Base-by-base conservation (phyloP, 2,113 vertebrate genomes). In the Budorcas taxicolor region DNA sequence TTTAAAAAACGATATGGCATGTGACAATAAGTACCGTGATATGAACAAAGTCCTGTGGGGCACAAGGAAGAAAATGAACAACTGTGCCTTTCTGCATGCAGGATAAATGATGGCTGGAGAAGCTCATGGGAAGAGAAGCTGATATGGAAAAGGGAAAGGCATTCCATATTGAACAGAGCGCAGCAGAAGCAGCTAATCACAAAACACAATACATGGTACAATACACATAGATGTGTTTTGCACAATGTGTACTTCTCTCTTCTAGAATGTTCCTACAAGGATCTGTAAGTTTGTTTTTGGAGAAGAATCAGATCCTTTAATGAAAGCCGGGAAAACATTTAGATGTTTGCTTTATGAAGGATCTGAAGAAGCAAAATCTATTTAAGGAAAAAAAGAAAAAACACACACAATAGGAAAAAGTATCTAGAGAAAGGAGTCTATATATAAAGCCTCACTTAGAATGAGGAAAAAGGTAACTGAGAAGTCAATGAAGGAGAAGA, bases 401-500 rank as follows among this genome's bases (percentile, higher is more conserved):
- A 11, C 64, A 78, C 60, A 15, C 29, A 31, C 50, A n/a, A n/a
- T 3, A 83, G 8, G 29, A 8, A 16, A 84, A 95, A 91, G 74
- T 6, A 83, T 3, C 47, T 55, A 78, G 1, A 17, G 50, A 91
- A 93, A 78, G 43, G 90, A 82, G 27, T 50, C 88, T 80, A 21
- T 29, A 58, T 50, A 25, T 29, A 95, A 96, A 93, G 29, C 3
- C 88, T 55, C 40, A 83, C 25, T 31, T 4, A 76, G 47, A 87
- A 71, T 55, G 2, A 93, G 7, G 12, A 71, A 87, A 95, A 91
- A 23, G 47, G n/a, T 53, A 86, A 78, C 67, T 52, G 31, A 93
- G 93, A 92, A 74, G 60, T 90, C 50, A 97, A 93, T 33, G 87
- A 9, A 76, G 96, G 25, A 78, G 94, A 94, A 71, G 60, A 86